Percentiles rank a stretch among this genome's conserved stretches.
These are phyloP conservation scores for Apodemus speciosus DNA, from an alignment of 2,113 vertebrate species.

Conservation along the genomic window DNA sequence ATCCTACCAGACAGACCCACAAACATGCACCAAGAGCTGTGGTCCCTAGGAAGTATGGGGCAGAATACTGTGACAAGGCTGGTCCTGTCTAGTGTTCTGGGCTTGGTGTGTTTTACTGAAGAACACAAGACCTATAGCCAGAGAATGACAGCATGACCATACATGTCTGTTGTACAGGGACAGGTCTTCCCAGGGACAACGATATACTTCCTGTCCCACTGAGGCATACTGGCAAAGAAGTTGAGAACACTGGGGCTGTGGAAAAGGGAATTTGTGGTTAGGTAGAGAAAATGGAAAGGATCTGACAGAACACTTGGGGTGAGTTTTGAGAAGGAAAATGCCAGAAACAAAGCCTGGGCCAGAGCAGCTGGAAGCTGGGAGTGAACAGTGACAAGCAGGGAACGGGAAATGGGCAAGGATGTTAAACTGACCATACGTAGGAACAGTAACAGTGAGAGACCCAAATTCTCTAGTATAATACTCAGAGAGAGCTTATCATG, in stretches of 20 bases:
- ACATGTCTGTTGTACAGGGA: neutral
- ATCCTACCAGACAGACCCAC: neutral
- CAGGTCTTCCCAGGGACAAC: neutral
- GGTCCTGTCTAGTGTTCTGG: neutral
- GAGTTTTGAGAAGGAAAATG: neutral
- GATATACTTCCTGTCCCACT: neutral
- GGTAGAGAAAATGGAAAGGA: too few relatives aligned
- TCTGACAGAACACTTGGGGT: neutral
- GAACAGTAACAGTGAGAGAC: neutral
- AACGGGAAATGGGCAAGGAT: neutral
- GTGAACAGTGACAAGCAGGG: neutral
- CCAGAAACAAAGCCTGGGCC: neutral
- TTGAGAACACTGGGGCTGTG: neutral
- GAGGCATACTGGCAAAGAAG: neutral
- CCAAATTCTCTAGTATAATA: neutral
- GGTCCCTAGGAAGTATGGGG: neutral
- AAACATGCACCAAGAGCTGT: neutral
- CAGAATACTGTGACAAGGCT: neutral
- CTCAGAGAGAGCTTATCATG: neutral
- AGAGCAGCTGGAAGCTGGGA: neutral
- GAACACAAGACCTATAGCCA: neutral
- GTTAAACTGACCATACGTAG: neutral
- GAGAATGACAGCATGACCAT: neutral
- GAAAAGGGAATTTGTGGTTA: neutral
- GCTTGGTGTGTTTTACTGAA: neutral